phyloP scores from a whole-genome alignment of 2,113 vertebrate species.

The Cromileptes altivelis region DNA sequence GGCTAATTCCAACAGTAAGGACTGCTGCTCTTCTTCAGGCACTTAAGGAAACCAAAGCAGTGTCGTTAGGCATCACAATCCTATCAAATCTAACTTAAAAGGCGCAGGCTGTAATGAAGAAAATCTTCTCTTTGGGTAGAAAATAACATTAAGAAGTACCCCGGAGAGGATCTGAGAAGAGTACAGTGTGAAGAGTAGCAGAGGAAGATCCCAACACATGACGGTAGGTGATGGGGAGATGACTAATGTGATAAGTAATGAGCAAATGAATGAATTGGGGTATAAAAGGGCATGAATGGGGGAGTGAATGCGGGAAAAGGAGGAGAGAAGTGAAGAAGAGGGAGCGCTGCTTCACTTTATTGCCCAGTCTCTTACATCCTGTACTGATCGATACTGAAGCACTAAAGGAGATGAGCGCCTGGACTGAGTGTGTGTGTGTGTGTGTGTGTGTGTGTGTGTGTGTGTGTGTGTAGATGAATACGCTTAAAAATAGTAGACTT shows the following conservation, averaged over 20 bases:
- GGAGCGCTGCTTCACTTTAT: slow-evolving; percentile 78
- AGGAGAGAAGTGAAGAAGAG: slow-evolving; percentile 63
- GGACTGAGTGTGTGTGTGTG: slow-evolving; percentile 14
- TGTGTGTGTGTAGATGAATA: slow-evolving; percentile 1
- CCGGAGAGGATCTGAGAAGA: neutral
- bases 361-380: slow-evolving; percentile 80
- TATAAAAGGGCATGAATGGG: slow-evolving; percentile 61
- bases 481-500: slow-evolving; percentile 33
- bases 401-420: slow-evolving; percentile 81
- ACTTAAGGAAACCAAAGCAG: slow-evolving; percentile 53
- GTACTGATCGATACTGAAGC: slow-evolving; percentile 81
- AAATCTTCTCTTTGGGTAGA: neutral
- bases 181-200: neutral
- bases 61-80: slow-evolving; percentile 15
- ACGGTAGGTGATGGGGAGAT: slow-evolving; percentile 20
- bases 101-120: neutral
- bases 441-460: slow-evolving; percentile 18
- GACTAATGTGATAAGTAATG: slow-evolving; percentile 69
- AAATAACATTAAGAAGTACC: neutral
- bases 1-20: slow-evolving; percentile 68
- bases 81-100: slow-evolving; percentile 45
- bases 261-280: slow-evolving; percentile 64
- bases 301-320: slow-evolving; percentile 54
- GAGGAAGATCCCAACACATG: neutral
- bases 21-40: slow-evolving; percentile 56